Percentiles rank a stretch among this genome's conserved stretches.
These are phyloP conservation scores for Argya squamiceps DNA, from an alignment of 2,797 vertebrate genomes.

Conservation along the genomic window DNA sequence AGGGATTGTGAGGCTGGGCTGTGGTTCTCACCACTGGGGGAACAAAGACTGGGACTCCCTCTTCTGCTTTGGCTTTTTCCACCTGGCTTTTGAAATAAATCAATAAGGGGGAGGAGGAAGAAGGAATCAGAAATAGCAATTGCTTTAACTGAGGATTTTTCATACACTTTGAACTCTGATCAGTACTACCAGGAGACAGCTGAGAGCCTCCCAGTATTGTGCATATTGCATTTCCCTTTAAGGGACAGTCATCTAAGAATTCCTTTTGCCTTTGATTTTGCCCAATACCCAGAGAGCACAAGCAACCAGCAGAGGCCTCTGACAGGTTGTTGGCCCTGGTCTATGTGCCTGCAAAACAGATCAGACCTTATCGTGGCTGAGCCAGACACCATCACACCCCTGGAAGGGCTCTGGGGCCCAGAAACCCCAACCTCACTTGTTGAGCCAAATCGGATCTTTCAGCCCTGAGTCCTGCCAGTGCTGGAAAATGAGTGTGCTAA, in stretches of 20 bases:
- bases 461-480: background rate
- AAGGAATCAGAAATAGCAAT: background rate
- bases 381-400: background rate
- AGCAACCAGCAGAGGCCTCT: background rate
- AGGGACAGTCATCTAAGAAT: background rate
- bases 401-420: background rate
- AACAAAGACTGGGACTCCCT: background rate
- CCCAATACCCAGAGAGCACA: background rate
- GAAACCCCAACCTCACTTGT: background rate
- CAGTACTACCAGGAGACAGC: background rate
- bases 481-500: background rate
- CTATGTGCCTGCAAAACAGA: background rate
- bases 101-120: background rate
- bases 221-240: background rate
- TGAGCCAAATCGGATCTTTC: background rate
- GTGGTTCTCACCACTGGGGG: background rate
- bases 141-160: background rate
- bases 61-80: background rate
- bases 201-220: background rate
- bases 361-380: background rate
- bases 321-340: background rate
- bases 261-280: background rate
- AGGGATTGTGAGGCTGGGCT: background rate
- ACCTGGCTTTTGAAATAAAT: background rate
- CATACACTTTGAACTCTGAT: background rate